Conservation (phyloP, 2,797 vertebrate genomes). For the Menidia menidia region DNA sequence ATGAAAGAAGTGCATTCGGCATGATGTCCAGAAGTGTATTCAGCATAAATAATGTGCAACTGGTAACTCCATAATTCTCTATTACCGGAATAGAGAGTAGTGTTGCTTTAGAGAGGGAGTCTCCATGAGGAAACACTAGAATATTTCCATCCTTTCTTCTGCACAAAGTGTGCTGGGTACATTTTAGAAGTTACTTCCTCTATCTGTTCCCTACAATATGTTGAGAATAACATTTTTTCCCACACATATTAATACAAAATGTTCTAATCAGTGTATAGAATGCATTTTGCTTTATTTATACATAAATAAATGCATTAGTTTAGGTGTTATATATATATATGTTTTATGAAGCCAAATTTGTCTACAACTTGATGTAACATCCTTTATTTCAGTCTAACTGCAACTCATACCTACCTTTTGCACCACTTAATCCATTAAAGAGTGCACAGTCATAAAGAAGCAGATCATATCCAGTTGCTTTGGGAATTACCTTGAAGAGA, state of each 20-base stretch:
- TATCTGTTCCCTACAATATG: neutral
- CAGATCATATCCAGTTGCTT: neutral
- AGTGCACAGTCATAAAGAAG: neutral
- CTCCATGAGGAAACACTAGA: conserved; percentile 56
- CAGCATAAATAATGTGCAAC: conserved; percentile 5
- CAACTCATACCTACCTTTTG: neutral
- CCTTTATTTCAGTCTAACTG: neutral
- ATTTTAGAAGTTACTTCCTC: neutral
- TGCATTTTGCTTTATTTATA: neutral
- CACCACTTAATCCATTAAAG: neutral
- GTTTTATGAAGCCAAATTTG: neutral
- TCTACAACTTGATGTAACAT: too few relatives aligned
- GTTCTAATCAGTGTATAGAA: too few relatives aligned
- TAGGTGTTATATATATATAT: neutral
- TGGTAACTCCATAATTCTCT: conserved; percentile 52
- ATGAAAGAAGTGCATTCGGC: neutral
- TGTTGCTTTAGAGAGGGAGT: conserved; percentile 50
- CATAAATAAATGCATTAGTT: neutral
- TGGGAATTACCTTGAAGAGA: neutral
- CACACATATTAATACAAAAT: too few relatives aligned
- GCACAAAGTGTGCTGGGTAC: neutral
- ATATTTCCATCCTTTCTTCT: conserved; percentile 14
- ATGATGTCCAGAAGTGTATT: neutral
- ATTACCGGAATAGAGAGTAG: conserved; percentile 13
- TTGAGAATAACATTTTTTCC: neutral